These are phyloP conservation scores for Montipora efflorescens DNA, from an alignment of 64 coral and sea anemone species.

Conservation along the genomic window DNA sequence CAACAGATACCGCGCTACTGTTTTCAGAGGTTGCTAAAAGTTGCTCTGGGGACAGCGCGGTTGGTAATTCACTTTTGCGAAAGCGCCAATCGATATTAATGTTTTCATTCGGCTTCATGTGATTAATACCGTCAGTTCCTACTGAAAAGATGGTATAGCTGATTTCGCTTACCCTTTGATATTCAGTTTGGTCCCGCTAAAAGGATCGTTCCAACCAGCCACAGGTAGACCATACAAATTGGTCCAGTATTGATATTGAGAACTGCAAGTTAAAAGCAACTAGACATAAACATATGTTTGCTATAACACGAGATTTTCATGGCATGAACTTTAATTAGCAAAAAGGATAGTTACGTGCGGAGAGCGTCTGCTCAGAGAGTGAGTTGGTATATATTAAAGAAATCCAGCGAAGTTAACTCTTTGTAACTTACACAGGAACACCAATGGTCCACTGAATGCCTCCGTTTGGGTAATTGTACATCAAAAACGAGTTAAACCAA, in stretches of 20 bases:
- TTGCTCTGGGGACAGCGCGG: too few relatives aligned
- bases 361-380: too few relatives aligned
- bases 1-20: too few relatives aligned
- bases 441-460: conserved; percentile 43
- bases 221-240: conserved; percentile 30
- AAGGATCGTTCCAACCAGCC: conserved; percentile 43
- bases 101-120: too few relatives aligned
- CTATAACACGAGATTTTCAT: background rate
- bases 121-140: too few relatives aligned
- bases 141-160: background rate
- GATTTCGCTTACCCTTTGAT: conserved; percentile 25
- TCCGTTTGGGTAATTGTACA: conserved; percentile 48
- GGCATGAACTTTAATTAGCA: too few relatives aligned
- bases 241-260: conserved; percentile 22
- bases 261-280: background rate
- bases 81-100: too few relatives aligned
- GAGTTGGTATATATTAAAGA: too few relatives aligned
- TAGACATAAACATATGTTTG: background rate
- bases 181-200: background rate
- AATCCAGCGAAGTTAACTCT: background rate
- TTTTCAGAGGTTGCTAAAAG: too few relatives aligned
- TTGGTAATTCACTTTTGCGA: too few relatives aligned
- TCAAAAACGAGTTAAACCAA: conserved; percentile 4
- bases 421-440: conserved; percentile 1
- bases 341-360: too few relatives aligned